Percentiles rank a stretch among this genome's conserved stretches.
Evolutionary conservation across 2,113 vertebrate species (phyloP).

Genomic region (Rhinolophus sinicus): DNA sequence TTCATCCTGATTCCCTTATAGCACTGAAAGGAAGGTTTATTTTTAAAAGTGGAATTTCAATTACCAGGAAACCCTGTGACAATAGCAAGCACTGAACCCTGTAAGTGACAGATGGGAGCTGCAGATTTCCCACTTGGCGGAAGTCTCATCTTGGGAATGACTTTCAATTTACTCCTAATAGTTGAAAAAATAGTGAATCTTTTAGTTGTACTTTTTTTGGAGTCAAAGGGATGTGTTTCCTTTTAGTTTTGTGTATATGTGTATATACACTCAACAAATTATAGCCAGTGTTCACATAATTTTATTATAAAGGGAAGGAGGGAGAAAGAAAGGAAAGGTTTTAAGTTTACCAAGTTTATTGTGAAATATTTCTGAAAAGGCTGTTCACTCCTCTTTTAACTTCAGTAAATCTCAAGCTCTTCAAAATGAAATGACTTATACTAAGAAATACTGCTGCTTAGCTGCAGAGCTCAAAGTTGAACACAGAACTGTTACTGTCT

Average conservation of each 20-base stretch:
- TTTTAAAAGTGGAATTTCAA: background rate
- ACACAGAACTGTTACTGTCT: background rate
- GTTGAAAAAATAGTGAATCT: background rate
- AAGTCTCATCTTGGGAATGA: background rate
- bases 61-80: background rate
- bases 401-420: background rate
- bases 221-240: background rate
- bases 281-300: background rate
- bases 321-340: background rate
- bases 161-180: background rate
- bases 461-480: background rate
- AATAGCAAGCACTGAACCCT: background rate
- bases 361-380: background rate
- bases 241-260: background rate
- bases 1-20: background rate
- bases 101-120: background rate
- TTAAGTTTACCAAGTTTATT: background rate
- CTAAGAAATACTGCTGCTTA: background rate
- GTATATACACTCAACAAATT: background rate
- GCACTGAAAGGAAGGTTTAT: slow-evolving; percentile 20
- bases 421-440: background rate
- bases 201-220: background rate
- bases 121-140: background rate
- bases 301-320: background rate
- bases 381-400: background rate